Evolutionary conservation across 2,888 invertebrate genomes (phyloP).

Genomic region (Sarcophaga variegata): DNA sequence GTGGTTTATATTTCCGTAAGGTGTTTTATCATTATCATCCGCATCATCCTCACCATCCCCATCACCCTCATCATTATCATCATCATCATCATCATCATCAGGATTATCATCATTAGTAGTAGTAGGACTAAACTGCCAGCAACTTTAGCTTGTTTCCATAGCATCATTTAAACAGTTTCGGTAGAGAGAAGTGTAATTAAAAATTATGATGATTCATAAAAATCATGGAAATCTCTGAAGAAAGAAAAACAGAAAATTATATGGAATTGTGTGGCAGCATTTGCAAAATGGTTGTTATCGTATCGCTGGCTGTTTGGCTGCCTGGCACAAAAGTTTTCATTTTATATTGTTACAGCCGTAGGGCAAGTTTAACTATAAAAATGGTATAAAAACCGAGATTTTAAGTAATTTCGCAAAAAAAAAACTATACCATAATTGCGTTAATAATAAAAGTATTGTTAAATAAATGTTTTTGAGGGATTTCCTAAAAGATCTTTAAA

Average conservation of each 20-base stretch:
- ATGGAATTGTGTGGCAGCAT: conserved; percentile 4
- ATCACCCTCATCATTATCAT: neutral
- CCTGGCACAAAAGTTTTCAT: conserved; percentile 39
- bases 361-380: conserved; percentile 17
- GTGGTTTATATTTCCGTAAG: conserved; percentile 66
- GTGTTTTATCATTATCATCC: conserved; percentile 57
- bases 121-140: no score
- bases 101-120: neutral
- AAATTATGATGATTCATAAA: conserved; percentile 68
- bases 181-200: conserved; percentile 59
- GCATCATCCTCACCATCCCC: neutral
- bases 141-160: neutral
- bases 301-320: neutral
- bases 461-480: neutral
- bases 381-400: conserved; percentile 35
- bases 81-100: conserved; percentile 13
- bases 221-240: conserved; percentile 12
- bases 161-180: conserved; percentile 39
- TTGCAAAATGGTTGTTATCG: conserved; percentile 5
- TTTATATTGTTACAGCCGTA: conserved; percentile 28
- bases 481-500: conserved; percentile 21
- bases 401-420: conserved; percentile 10
- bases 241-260: conserved; percentile 11
- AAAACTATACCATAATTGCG: conserved; percentile 31
- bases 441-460: conserved; percentile 35